These are phyloP conservation scores for Callipepla squamata DNA, from an alignment of 2,113 vertebrate species.

Conservation along the genomic window DNA sequence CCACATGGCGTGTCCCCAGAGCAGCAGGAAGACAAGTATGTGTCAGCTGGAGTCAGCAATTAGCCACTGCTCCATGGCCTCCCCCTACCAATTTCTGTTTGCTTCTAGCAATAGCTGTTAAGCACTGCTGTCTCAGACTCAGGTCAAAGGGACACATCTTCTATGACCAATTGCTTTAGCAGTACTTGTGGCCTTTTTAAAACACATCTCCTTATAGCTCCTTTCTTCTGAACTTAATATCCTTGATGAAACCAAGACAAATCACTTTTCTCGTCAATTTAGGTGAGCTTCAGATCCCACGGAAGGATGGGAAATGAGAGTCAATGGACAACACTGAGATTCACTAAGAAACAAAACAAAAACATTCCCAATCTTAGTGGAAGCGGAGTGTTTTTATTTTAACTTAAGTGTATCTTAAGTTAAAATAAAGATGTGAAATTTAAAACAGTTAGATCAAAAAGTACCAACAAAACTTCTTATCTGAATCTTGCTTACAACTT, in stretches of 20 bases:
- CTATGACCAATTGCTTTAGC: neutral
- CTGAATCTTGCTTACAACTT: neutral
- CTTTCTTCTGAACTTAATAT: neutral
- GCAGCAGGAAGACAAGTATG: neutral
- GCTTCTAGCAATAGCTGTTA: neutral
- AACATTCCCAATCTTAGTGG: neutral
- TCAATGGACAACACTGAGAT: neutral
- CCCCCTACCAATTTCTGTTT: neutral
- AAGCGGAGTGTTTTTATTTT: neutral
- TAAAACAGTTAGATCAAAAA: neutral
- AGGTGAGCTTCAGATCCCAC: neutral
- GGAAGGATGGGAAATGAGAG: neutral
- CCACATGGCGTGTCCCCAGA: fast-evolving
- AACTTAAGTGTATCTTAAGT: neutral
- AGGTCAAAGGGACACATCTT: neutral
- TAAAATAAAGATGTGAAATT: neutral
- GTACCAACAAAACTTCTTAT: neutral
- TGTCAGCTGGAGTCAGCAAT: neutral
- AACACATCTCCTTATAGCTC: neutral
- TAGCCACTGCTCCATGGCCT: neutral
- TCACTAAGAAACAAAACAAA: neutral
- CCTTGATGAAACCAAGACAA: neutral
- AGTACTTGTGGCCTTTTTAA: neutral
- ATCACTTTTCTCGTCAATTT: neutral
- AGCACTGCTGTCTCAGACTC: neutral